phyloP scores from a whole-genome alignment of 2,797 vertebrate genomes.

The Platyrinchus mystaceus region DNA sequence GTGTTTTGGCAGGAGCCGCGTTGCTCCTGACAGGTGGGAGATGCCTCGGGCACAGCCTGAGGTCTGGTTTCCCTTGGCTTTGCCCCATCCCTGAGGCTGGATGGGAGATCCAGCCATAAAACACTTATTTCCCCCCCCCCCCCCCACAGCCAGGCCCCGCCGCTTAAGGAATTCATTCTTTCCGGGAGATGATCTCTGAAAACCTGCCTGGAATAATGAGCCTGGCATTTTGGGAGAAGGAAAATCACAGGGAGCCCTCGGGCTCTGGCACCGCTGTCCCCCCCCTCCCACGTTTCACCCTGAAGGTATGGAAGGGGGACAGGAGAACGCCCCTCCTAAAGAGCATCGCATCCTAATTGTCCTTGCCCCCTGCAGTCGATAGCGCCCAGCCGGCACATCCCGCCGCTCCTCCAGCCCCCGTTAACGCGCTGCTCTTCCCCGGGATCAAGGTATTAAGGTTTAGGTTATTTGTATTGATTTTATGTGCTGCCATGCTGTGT shows the following conservation, averaged over 20 bases:
- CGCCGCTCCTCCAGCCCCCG: constrained; percentile 80
- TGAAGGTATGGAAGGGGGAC: background rate
- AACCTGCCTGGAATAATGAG: background rate
- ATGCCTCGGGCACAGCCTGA: background rate
- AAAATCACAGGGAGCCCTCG: background rate
- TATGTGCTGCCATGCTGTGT: constrained; percentile 91
- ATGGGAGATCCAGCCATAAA: background rate
- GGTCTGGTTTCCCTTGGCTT: background rate
- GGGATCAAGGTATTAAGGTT: constrained; percentile 99
- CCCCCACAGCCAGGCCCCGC: too few species aligned
- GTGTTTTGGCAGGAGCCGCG: accelerated
- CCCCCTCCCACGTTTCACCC: background rate
- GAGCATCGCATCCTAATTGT: constrained; percentile 84
- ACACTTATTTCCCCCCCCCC: accelerated
- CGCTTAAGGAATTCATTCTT: background rate
- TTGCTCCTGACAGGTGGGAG: background rate
- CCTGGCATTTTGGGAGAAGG: background rate
- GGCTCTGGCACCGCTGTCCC: background rate
- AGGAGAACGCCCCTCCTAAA: background rate
- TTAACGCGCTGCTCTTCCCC: constrained; percentile 93
- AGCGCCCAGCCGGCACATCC: constrained; percentile 78
- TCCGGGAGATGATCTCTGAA: background rate
- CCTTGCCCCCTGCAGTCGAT: constrained; percentile 88
- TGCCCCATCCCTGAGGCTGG: background rate
- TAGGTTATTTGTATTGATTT: constrained; percentile 99